Percentiles rank a stretch among this genome's conserved stretches.
Evolutionary conservation across 2,888 invertebrate species (phyloP).

Genomic region (Ectemnius cavifrons): DNA sequence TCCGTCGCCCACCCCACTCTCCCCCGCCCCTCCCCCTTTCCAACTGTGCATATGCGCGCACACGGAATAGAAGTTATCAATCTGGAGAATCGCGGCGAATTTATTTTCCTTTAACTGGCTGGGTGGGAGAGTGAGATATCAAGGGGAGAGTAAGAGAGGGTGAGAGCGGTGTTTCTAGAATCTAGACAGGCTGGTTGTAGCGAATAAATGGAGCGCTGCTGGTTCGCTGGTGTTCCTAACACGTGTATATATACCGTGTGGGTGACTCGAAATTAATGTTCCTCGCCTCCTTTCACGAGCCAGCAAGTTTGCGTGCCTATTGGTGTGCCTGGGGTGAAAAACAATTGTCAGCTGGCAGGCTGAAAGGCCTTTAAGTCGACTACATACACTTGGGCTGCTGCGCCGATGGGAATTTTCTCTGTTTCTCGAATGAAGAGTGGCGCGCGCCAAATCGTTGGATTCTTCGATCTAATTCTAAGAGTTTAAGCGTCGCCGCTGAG

Average conservation of each 20-base stretch:
- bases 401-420: neutral
- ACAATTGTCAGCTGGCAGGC: neutral
- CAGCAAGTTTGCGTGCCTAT: neutral
- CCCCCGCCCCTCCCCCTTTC: too few relatives aligned
- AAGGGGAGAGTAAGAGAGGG: neutral
- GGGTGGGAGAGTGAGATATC: neutral
- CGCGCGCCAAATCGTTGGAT: neutral
- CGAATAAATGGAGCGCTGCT: too few relatives aligned
- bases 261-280: neutral
- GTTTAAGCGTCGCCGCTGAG: neutral
- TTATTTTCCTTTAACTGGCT: slow-evolving; percentile 4
- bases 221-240: neutral
- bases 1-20: neutral
- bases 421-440: neutral
- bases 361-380: slow-evolving; percentile 1
- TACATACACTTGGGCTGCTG: neutral
- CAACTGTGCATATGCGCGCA: too few relatives aligned
- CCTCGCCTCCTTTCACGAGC: neutral
- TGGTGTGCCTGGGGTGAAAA: neutral
- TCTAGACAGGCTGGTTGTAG: too few relatives aligned
- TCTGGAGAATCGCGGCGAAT: neutral
- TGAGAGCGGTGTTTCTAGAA: too few relatives aligned
- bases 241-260: neutral
- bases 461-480: neutral
- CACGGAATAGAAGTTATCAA: neutral